Evolutionary conservation across 2,797 vertebrate species (phyloP).

Genomic region (Brachyrhaphis roseni): DNA sequence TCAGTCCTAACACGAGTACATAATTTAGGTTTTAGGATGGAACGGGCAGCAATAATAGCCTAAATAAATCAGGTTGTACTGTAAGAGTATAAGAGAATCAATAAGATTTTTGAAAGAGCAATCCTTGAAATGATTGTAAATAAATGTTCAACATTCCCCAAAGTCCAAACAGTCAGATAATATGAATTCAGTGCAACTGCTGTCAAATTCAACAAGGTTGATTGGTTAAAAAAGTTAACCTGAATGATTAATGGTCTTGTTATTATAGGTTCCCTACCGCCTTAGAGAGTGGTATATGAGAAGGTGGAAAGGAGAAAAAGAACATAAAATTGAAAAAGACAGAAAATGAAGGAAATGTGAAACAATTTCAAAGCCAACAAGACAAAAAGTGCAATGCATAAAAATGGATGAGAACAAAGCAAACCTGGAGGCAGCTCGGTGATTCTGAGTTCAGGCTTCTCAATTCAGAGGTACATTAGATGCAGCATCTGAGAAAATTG

Average conservation of each 20-base stretch:
- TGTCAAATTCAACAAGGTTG: conserved; percentile 74
- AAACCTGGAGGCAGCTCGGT: not conserved
- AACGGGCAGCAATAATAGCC: conserved; percentile 9
- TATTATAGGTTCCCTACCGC: conserved; percentile 56
- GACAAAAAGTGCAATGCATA: conserved; percentile 24
- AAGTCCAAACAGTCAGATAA: conserved; percentile 26
- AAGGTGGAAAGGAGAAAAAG: conserved; percentile 51
- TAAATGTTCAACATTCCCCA: conserved; percentile 35
- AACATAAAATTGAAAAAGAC: conserved; percentile 44
- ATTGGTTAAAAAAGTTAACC: conserved; percentile 67
- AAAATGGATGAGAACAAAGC: not conserved
- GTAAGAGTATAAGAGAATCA: conserved; percentile 4
- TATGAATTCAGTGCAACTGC: conserved; percentile 61
- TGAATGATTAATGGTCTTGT: conserved; percentile 76
- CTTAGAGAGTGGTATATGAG: conserved; percentile 64
- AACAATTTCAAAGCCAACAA: conserved; percentile 45
- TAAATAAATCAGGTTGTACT: not conserved
- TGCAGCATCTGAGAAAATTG: not conserved
- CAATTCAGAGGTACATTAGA: not conserved
- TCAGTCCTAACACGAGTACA: not conserved
- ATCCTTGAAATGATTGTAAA: conserved; percentile 25
- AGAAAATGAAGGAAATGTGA: conserved; percentile 12
- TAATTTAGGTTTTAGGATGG: conserved; percentile 1
- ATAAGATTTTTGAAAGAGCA: conserved; percentile 31
- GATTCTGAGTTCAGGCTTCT: conserved; percentile 5